Base-by-base conservation (phyloP, 37 sponge, comb jelly and placozoan species). In the Haliclona indistincta region DNA sequence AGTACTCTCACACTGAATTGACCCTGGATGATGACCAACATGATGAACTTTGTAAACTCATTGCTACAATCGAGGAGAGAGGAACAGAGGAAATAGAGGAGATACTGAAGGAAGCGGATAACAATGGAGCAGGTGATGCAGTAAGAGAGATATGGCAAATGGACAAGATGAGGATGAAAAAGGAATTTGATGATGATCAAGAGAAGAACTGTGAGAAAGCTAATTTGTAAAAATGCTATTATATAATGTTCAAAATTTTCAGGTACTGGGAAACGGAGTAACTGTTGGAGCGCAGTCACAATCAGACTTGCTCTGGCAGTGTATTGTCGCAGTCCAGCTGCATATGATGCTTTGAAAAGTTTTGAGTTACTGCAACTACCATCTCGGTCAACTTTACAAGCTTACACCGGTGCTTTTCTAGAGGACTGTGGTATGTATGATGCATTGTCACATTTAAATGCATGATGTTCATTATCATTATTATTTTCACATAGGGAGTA, bases 11-110 rank as follows among this genome's bases (percentile, higher is more conserved):
- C 11, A 36, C 35, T 36, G 70, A 69, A 3, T 3, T 69, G n/a
- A 43, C 45, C 19, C 10, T 69, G 70, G 38, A 43, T 43, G 70
- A 43, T 69, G 29, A 69, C 11, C 70, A 69, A 23, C 45, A 69
- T 43, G 30, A 69, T 37, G 70, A 69, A 36, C 35, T 65, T 23
- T 11, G 38, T 36, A 36, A 33, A 36, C 8, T 65, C 22, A 35
- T 65, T 37, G 38, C 20, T 37, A 28, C 38, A 65, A 37, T 30
- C 6, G 67, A 65, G 5, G 38, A 65, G 8, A n/a, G 22, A 8
- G n/a, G 4, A 7, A 4, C 35, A 37, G 67, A 65, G 10, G 67
- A 65, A 32, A 22, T 65, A 65, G 67, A 65, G n/a, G 13, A 26
- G 15, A 6, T 22, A 26, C 13, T n/a, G n/a, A 17, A 11, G 33